Percentiles rank a stretch among this genome's conserved stretches.
Conservation (phyloP, 2,888 invertebrate genomes). For the Noctua fimbriata region DNA sequence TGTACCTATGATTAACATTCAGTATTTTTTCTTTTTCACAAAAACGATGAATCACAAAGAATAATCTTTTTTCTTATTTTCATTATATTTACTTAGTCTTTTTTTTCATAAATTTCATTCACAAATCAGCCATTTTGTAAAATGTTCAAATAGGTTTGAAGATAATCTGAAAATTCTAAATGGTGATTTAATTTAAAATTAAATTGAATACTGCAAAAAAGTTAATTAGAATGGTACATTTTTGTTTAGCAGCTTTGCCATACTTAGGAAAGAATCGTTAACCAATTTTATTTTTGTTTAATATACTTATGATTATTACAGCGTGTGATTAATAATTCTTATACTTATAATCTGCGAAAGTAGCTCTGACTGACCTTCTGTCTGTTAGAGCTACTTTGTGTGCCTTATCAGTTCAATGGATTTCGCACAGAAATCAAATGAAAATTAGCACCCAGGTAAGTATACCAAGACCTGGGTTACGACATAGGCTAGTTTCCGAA, state of each 20-base stretch:
- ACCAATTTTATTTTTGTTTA: neutral
- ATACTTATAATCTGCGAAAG: neutral
- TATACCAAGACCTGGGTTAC: neutral
- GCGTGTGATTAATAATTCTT: neutral
- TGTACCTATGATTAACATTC: neutral
- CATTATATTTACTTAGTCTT: neutral
- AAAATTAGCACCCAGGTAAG: neutral
- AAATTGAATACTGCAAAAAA: neutral
- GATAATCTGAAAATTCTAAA: neutral
- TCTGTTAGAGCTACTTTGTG: too few species aligned
- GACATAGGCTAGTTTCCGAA: neutral
- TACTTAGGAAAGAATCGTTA: neutral
- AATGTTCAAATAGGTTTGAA: neutral
- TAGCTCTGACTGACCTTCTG: neutral
- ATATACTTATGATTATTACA: neutral
- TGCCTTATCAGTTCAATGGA: neutral
- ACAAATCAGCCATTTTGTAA: neutral
- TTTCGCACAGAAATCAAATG: neutral
- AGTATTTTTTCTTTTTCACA: neutral
- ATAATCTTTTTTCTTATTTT: neutral
- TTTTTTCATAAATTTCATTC: neutral
- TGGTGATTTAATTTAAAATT: neutral
- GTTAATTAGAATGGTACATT: neutral
- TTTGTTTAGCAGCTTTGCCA: neutral
- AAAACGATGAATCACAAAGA: neutral